Percentiles rank a stretch among this genome's conserved stretches.
Evolutionary conservation across 2,888 invertebrate genomes (phyloP).

Genomic region (Ennomos fuscantarius): DNA sequence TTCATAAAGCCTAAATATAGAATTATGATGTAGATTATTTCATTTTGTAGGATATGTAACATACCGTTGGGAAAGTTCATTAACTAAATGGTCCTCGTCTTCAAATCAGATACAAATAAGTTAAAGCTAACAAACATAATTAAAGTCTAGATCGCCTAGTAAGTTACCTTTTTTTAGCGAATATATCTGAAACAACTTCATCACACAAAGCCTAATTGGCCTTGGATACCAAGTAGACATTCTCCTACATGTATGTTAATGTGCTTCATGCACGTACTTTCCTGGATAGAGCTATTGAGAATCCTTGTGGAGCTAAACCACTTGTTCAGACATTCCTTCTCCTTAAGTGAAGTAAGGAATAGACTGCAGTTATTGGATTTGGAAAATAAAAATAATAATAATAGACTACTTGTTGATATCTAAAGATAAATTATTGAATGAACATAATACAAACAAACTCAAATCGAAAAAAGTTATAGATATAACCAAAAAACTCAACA

Average conservation of each 20-base stretch:
- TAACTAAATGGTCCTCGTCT: too few relatives aligned
- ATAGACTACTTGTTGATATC: too few relatives aligned
- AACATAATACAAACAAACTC: too few relatives aligned
- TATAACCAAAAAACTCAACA: too few relatives aligned
- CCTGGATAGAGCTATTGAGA: constrained; percentile 40
- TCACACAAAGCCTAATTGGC: constrained; percentile 18
- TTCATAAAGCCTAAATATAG: constrained; percentile 23
- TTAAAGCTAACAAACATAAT: too few relatives aligned
- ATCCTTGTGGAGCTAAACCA: constrained; percentile 18
- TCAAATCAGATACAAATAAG: too few relatives aligned
- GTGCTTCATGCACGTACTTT: constrained; percentile 1
- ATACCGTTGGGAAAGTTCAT: too few relatives aligned
- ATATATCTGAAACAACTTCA: constrained; percentile 21
- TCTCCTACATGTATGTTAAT: constrained; percentile 7
- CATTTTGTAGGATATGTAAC: too few relatives aligned
- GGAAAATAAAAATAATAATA: too few relatives aligned
- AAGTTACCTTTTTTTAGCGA: constrained; percentile 1
- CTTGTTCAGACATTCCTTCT: constrained; percentile 15
- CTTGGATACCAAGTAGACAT: constrained; percentile 12
- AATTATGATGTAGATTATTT: neutral
- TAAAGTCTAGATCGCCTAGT: too few relatives aligned
- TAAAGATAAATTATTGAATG: too few relatives aligned
- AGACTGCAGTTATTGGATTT: constrained; percentile 8
- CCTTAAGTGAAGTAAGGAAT: constrained; percentile 6
- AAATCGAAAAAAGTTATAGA: too few relatives aligned